A percentile compares a stretch with the other conserved stretches of the same genome.
phyloP scores from a whole-genome alignment of 2,888 invertebrate species.

The Thysanoteuthis rhombus region DNA sequence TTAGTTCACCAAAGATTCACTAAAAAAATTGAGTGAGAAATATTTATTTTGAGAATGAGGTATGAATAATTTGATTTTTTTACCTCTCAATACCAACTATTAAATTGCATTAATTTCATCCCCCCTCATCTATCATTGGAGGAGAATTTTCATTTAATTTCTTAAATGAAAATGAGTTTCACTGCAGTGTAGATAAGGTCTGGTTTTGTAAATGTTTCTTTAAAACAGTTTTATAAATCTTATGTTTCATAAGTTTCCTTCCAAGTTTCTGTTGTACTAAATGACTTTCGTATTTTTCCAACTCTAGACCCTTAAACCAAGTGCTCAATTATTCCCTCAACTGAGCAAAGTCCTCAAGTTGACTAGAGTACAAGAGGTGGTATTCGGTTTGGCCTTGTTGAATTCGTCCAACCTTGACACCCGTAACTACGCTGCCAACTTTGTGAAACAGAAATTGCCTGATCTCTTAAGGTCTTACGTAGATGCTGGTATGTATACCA shows the following conservation, averaged over 20 bases:
- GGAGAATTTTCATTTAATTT: neutral
- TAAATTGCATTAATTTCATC: too few relatives aligned
- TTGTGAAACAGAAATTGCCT: conserved; percentile 83
- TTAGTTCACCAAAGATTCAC: too few relatives aligned
- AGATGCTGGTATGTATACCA: conserved; percentile 76
- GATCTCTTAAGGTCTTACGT: conserved; percentile 80
- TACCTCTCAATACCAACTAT: too few relatives aligned
- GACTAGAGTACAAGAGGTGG: conserved; percentile 89
- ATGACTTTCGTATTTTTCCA: conserved; percentile 32
- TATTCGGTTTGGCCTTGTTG: conserved; percentile 85
- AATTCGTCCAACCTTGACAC: conserved; percentile 84
- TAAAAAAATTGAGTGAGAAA: too few relatives aligned
- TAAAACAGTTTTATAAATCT: neutral
- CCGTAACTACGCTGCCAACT: conserved; percentile 78
- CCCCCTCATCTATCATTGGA: neutral
- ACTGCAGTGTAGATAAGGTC: conserved; percentile 16
- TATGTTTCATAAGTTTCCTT: neutral
- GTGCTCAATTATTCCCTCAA: conserved; percentile 83
- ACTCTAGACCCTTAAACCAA: conserved; percentile 80
- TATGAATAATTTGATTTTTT: too few relatives aligned
- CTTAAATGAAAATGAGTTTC: neutral
- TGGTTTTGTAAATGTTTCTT: neutral
- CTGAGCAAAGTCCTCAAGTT: conserved; percentile 87
- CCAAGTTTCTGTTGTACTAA: neutral
- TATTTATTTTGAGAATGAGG: too few relatives aligned